Base-by-base conservation (phyloP, 2,797 vertebrate species). In the Acrossocheilus wenchowensis region DNA sequence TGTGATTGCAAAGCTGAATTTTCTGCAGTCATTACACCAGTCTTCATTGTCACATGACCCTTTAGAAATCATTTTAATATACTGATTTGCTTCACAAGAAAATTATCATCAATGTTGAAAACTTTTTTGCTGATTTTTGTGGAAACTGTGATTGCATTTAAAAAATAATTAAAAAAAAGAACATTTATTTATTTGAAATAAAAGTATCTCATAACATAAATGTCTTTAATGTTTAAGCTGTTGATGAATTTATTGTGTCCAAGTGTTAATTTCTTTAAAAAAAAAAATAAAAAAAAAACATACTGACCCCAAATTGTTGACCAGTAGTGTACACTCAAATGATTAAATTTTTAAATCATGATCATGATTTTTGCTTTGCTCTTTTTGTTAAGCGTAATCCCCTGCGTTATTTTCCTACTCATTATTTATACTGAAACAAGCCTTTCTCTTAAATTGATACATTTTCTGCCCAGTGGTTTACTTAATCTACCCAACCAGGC, bases 231-330 rank as follows among this genome's bases (percentile, higher is more conserved):
- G 57, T 62, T n/a, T 62, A 15, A 15, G 12, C 62, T 30, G 62
- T 64, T 64, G n/a, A 64, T 64, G 11, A 62, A 21, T 34, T 10
- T 75, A 6, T 54, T 77, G 14, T 48, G 3, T 54, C 11, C 74
- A 54, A 77, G 5, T 39, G 21, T 23, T 11, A 23, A 36, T 39
- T 54, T 36, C 0, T 36, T 36, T 17, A 4, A 74, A 50, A 73
- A 14, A 2, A 9, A 9, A 4, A 74, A 50, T 45, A 14, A 2
- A 9, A 9, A 10, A 45, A 11, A 26, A 15, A 9, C n/a, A 50
- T 6, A 19, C 45, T 30, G 8, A 30, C 15, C 26, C 43, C 4
- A 17, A 0, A 9, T 30, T 8, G 48, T 48, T 30, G 0, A 50
- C 10, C 57, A 60, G 9, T 57, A 57, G 7, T 15, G 11, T 73